These are phyloP conservation scores for Stenchaetothrips biformis DNA, from an alignment of 2,888 invertebrate species.

Conservation along the genomic window DNA sequence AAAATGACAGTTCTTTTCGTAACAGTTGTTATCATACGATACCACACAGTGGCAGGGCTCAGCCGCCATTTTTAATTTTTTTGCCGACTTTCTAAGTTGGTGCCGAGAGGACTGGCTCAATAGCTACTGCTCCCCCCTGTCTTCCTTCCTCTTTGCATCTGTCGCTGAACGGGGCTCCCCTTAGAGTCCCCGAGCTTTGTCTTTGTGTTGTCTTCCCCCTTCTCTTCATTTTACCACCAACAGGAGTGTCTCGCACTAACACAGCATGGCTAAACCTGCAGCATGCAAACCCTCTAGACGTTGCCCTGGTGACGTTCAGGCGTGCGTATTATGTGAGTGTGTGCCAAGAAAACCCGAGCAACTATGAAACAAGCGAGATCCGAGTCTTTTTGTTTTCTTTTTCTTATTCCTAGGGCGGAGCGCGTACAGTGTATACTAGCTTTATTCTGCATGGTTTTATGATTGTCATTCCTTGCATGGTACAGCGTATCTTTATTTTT, in stretches of 20 bases:
- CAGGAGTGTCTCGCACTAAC: conserved; percentile 20
- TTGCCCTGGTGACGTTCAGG: neutral
- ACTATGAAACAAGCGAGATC: neutral
- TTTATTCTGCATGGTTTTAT: neutral
- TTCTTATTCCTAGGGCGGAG: neutral
- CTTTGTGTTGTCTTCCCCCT: neutral
- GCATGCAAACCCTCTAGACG: neutral
- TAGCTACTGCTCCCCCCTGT: neutral
- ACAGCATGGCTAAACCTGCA: conserved; percentile 9
- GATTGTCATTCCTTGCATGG: neutral
- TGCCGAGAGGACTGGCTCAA: too few species aligned
- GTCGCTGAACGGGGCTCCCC: neutral
- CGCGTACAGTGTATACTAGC: neutral
- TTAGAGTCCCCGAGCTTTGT: neutral
- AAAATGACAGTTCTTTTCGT: too few species aligned
- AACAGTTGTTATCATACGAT: too few species aligned
- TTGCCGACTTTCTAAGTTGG: too few species aligned
- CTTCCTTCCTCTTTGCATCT: conserved; percentile 6
- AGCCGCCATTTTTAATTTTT: too few species aligned
- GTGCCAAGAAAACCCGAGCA: neutral
- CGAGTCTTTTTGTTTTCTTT: neutral
- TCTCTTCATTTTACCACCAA: conserved; percentile 19
- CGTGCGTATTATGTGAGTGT: neutral
- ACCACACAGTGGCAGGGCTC: too few species aligned
- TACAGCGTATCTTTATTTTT: too few species aligned